Conservation (phyloP, 2,888 invertebrate genomes). For the Ennomos fuscantarius region DNA sequence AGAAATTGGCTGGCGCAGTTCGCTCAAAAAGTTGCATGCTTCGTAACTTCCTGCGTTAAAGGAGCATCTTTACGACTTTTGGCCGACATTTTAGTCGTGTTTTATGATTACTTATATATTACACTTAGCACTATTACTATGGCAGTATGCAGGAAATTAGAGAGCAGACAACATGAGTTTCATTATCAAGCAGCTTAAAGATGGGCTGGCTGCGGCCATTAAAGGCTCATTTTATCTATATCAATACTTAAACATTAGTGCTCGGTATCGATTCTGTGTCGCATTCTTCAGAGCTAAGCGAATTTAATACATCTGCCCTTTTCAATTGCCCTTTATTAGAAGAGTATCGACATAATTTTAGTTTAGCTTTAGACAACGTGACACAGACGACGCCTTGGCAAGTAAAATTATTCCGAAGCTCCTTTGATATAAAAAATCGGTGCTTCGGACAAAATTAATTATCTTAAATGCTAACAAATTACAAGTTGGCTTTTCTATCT, state of each 20-base stretch:
- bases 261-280: neutral
- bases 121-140: constrained; percentile 65
- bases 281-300: too few species aligned
- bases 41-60: constrained; percentile 69
- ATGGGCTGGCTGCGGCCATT: constrained; percentile 56
- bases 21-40: constrained; percentile 52
- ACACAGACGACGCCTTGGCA: constrained; percentile 39
- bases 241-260: constrained; percentile 29
- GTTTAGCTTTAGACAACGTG: too few species aligned
- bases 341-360: too few species aligned
- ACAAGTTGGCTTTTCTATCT: constrained; percentile 15
- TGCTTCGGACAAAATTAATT: constrained; percentile 30
- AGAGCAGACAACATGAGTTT: constrained; percentile 72
- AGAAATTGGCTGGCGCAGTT: constrained; percentile 35
- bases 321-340: too few species aligned
- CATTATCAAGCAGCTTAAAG: constrained; percentile 72
- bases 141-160: constrained; percentile 78
- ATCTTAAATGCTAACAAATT: constrained; percentile 34
- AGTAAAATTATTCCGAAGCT: constrained; percentile 42
- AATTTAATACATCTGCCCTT: too few species aligned
- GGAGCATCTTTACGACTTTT: constrained; percentile 50
- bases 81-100: constrained; percentile 45
- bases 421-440: constrained; percentile 27
- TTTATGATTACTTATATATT: constrained; percentile 57
- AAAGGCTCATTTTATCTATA: constrained; percentile 25